Base-by-base conservation (phyloP, 2,113 vertebrate species). In the Heloderma charlesbogerti region DNA sequence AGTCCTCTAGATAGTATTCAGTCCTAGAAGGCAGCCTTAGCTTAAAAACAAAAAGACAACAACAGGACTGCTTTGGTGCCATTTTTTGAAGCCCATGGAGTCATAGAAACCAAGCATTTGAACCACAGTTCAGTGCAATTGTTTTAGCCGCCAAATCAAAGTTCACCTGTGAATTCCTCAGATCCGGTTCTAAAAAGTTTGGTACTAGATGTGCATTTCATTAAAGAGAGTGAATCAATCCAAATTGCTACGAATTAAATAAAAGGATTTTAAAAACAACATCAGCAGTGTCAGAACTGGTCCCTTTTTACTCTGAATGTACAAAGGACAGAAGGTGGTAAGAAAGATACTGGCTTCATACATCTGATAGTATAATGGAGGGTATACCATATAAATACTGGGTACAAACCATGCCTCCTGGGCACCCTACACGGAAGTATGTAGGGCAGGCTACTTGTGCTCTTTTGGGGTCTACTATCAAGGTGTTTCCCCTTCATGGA, bases 101-200 rank as follows among this genome's bases (percentile, higher is more conserved):
- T 91, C 6, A 66, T 0, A 0, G 29, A 75, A 20, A 43, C 6
- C 40, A 74, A 31, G 66, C 69, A 31, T 22, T n/a, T 3, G 2
- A 1, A 0, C 54, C 1, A 4, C 0, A 8, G 54, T 5, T 0
- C 0, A 0, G 2, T 4, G 0, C 6, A 69, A 87, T 25, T 63
- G 2, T 1, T 0, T 34, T 20, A 37, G 48, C 18, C 27, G 34
- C 25, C 0, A 0, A 67, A 79, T 37, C 1, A 7, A 0, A 43
- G 0, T 6, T 86, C 84, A 80, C 3, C 12, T 6, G 20, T 29
- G 18, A 13, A 37, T 63, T 51, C 48, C 20, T 54, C 22, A 69
- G 27, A 75, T 0, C 27, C 0, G 8, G 0, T 34, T 37, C 48
- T 78, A 12, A 80, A 69, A 80, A 37, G 5, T 48, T 63, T 54